These are phyloP conservation scores for Tapirus terrestris DNA, from an alignment of 2,113 vertebrate genomes.

Conservation along the genomic window DNA sequence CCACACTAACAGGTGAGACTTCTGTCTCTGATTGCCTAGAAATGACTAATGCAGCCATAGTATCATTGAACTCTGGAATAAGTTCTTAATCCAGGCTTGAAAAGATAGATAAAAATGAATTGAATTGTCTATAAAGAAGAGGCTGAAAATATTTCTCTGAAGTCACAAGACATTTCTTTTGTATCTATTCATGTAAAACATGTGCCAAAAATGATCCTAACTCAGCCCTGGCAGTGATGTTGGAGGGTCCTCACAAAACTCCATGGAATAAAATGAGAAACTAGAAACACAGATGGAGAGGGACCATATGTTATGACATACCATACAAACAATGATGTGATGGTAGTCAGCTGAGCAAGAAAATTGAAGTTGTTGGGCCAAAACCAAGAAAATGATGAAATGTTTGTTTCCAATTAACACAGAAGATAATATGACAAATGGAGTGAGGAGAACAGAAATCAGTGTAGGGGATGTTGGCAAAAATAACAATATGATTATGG, in stretches of 20 bases:
- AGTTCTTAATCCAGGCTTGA: conserved; percentile 83
- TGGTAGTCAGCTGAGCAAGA: conserved; percentile 65
- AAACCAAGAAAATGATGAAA: conserved; percentile 71
- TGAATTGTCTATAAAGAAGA: conserved; percentile 57
- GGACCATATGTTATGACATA: conserved; percentile 31
- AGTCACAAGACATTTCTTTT: conserved; percentile 74
- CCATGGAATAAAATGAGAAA: conserved; percentile 77
- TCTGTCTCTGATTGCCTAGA: background rate
- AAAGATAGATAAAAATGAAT: conserved; percentile 90
- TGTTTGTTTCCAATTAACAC: conserved; percentile 66
- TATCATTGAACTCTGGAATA: conserved; percentile 62
- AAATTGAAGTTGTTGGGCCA: conserved; percentile 57
- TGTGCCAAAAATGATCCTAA: conserved; percentile 63
- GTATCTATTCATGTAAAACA: conserved; percentile 56
- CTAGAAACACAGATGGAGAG: conserved; percentile 82
- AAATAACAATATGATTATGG: conserved; percentile 66
- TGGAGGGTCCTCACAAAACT: conserved; percentile 65
- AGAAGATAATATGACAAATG: conserved; percentile 82
- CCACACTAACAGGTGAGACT: background rate
- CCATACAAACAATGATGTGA: conserved; percentile 51
- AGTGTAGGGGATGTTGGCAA: conserved; percentile 59
- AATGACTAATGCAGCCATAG: background rate
- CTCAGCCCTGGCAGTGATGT: conserved; percentile 66
- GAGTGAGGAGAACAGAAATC: conserved; percentile 77
- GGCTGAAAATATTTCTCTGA: conserved; percentile 53